Evolutionary conservation across 2,797 vertebrate species (phyloP), one percentile per base, ranked within the genome.

Genomic region (Silurus aristotelis): DNA sequence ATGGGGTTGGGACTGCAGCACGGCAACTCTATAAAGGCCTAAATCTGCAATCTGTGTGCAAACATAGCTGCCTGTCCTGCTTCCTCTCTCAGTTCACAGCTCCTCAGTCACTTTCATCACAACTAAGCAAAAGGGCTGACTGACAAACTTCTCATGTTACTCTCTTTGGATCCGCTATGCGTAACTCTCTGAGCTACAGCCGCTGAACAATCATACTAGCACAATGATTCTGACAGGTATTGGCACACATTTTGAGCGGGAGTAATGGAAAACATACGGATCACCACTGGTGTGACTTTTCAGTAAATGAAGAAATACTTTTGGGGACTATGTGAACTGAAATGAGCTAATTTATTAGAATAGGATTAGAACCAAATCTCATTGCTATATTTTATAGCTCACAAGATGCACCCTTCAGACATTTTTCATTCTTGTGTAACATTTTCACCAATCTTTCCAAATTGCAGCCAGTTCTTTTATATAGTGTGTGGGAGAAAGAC

Each of bases 41-140:
- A 88, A 90, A 88, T 89, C 90, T 89, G 86, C 85, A 85, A 70
- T 80, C 48, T 12, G 70, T 25, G 72, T 89, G 86, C 82, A 87
- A 85, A 60, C 68, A 22, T 81, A 83, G 89, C 83, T 70, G 46
- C 27, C 27, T 55, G 61, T n/a, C 82, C 15, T 77, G 56, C 70
- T 73, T 52, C 55, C 5, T 71, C 58, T 75, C 68, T 66, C 48
- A 79, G 66, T 83, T 66, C 63, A 82, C 87, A 82, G 68, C 61
- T 48, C 70, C 61, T 52, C 75, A 70, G 70, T 89, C 71, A 87
- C 88, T 89, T 87, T 87, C 67, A 83, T 67, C 61, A 67, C 78
- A 87, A 80, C 68, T 82, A 22, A 63, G 61, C 14, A 61, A 83
- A 83, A 52, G 15, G 6, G 25, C 66, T 70, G 27, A 60, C 27